Evolutionary conservation across 1,140 invertebrate species (phyloP).

Genomic region (Saccostrea echinata): DNA sequence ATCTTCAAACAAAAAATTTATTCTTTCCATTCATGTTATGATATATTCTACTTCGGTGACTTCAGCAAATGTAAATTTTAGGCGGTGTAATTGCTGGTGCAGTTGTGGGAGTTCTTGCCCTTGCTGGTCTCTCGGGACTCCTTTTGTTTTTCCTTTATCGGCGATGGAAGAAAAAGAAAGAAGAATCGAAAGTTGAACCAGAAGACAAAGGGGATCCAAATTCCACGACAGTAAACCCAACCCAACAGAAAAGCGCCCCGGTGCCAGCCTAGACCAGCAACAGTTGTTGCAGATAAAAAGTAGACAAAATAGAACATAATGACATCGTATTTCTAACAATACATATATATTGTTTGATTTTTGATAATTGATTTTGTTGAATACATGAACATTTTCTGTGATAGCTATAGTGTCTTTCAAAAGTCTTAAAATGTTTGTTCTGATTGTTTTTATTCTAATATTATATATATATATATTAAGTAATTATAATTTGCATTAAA

Average conservation of each 20-base stretch:
- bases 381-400: neutral
- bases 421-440: neutral
- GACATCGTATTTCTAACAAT: neutral
- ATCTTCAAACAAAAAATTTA: too few species aligned
- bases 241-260: neutral
- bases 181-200: neutral
- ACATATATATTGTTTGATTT: neutral
- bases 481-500: too few species aligned
- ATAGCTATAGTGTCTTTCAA: slow-evolving; percentile 19
- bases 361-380: neutral
- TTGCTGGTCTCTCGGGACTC: neutral
- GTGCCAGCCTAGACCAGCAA: neutral
- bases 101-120: neutral
- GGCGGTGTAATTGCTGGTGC: neutral
- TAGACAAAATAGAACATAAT: neutral
- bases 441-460: too few species aligned
- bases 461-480: too few species aligned
- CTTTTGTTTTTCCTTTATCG: slow-evolving; percentile 11
- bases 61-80: too few species aligned
- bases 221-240: neutral
- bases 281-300: neutral
- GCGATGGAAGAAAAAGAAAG: slow-evolving; percentile 27
- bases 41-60: too few species aligned
- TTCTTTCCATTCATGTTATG: too few species aligned
- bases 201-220: neutral